phyloP scores from a whole-genome alignment of 1,140 invertebrate genomes.

The Rhopalosiphum maidis region DNA sequence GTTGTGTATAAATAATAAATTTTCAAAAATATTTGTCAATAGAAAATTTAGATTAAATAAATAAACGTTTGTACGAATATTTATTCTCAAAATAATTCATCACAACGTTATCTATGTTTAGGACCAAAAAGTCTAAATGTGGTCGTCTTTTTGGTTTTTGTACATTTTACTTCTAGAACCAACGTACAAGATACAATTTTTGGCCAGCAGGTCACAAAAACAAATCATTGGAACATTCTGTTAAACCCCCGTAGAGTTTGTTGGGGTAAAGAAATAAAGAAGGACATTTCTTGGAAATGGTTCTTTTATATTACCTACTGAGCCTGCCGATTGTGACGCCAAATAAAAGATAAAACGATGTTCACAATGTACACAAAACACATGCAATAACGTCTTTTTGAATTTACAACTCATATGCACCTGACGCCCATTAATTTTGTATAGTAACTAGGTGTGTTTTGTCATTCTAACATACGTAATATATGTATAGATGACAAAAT shows the following conservation, averaged over 20 bases:
- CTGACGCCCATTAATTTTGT: background rate
- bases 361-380: background rate
- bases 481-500: background rate
- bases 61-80: background rate
- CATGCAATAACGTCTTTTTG: background rate
- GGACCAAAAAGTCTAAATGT: background rate
- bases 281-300: slow-evolving; percentile 18
- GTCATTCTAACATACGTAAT: background rate
- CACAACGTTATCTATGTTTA: background rate
- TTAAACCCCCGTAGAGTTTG: slow-evolving; percentile 22
- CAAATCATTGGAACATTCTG: slow-evolving; percentile 32
- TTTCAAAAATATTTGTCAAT: background rate
- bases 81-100: background rate
- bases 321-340: background rate
- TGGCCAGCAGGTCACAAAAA: background rate
- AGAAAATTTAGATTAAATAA: background rate
- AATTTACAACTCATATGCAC: slow-evolving; percentile 20
- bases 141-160: background rate
- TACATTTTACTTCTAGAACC: background rate
- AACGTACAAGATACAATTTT: background rate
- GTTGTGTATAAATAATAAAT: background rate
- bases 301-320: background rate
- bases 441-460: background rate
- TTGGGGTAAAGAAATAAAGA: slow-evolving; percentile 17
- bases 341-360: background rate